Conservation (phyloP, 2,888 invertebrate species). For the Dicranocentrus wangi region DNA sequence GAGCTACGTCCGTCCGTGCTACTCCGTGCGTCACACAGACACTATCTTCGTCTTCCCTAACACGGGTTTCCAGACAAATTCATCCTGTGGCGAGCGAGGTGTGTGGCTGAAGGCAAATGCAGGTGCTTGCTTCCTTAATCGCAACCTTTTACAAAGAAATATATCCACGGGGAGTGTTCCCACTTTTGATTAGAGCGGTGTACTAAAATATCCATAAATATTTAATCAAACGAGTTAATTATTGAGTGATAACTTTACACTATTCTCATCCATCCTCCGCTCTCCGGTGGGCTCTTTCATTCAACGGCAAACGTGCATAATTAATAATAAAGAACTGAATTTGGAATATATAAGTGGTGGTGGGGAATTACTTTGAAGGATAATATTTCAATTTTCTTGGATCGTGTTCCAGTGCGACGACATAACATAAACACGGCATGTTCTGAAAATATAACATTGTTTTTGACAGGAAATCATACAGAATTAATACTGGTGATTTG, state of each 20-base stretch:
- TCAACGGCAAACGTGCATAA: not conserved
- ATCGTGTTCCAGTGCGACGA: too few relatives aligned
- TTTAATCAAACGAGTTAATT: constrained; percentile 24
- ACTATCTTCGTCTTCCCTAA: too few relatives aligned
- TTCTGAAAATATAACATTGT: too few relatives aligned
- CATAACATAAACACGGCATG: too few relatives aligned
- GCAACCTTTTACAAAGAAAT: not conserved
- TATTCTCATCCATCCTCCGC: not conserved
- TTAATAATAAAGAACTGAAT: too few relatives aligned
- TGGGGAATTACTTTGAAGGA: too few relatives aligned
- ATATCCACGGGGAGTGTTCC: not conserved
- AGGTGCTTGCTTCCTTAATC: not conserved
- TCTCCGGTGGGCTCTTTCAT: too few relatives aligned
- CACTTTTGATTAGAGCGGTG: not conserved
- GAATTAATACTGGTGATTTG: too few relatives aligned
- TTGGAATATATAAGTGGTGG: too few relatives aligned
- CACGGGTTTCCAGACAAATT: not conserved
- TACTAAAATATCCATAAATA: constrained; percentile 1
- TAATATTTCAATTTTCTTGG: too few relatives aligned
- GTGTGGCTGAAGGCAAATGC: not conserved
- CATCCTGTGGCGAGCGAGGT: not conserved
- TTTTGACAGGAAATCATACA: too few relatives aligned
- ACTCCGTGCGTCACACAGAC: not conserved
- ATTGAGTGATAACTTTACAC: constrained; percentile 13
- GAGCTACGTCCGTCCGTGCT: too few relatives aligned